Percentiles rank a stretch among this genome's conserved stretches.
These are phyloP conservation scores for Euwallacea fornicatus DNA, from an alignment of 1,140 invertebrate species.

Conservation along the genomic window DNA sequence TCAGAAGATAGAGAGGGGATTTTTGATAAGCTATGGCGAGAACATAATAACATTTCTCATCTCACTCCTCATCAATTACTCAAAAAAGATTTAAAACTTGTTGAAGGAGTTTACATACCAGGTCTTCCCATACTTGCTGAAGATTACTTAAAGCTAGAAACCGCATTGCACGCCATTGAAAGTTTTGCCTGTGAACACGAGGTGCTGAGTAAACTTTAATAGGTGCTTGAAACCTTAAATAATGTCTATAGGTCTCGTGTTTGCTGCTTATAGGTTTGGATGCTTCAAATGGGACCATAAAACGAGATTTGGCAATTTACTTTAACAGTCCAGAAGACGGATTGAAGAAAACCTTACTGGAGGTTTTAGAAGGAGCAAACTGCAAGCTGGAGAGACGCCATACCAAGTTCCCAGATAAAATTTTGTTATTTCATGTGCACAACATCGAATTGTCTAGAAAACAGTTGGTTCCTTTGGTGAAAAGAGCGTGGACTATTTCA, in stretches of 20 bases:
- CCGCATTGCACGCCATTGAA: conserved; percentile 53
- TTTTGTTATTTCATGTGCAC: conserved; percentile 55
- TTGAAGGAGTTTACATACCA: conserved; percentile 54
- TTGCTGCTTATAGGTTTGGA: conserved; percentile 59
- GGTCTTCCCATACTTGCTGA: conserved; percentile 57
- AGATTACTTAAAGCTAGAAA: conserved; percentile 57
- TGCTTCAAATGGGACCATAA: conserved; percentile 50
- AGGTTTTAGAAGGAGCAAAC: neutral
- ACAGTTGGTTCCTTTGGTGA: conserved; percentile 64
- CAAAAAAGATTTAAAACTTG: conserved; percentile 56
- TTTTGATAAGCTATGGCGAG: conserved; percentile 51
- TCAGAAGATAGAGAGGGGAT: conserved; percentile 42
- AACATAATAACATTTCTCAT: conserved; percentile 53
- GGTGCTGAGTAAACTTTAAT: conserved; percentile 38
- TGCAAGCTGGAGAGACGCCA: neutral
- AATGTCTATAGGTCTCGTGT: conserved; percentile 12
- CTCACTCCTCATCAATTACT: conserved; percentile 55
- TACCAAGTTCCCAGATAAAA: conserved; percentile 46
- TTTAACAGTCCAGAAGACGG: conserved; percentile 35
- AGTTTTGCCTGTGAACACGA: conserved; percentile 55
- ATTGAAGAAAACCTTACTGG: neutral
- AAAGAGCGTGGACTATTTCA: conserved; percentile 42
- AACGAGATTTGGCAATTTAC: conserved; percentile 60
- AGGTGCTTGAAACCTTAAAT: neutral
- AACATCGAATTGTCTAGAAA: conserved; percentile 63